Evolutionary conservation across 1,140 invertebrate species (phyloP), one percentile per base, ranked within the genome.

Genomic region (Atta cephalotes): DNA sequence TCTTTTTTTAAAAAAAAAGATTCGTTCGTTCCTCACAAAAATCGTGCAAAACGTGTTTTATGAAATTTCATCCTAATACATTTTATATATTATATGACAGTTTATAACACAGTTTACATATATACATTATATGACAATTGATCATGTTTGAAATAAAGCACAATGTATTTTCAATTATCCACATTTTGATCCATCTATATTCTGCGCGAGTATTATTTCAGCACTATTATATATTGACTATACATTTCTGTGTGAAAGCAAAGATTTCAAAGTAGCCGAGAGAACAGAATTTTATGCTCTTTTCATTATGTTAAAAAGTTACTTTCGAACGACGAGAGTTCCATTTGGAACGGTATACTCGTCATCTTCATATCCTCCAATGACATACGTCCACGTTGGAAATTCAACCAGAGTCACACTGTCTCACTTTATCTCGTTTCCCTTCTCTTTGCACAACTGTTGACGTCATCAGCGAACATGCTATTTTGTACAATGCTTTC

Each of bases 361-460:
- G 56, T 85, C 82, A 85, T 79, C 71, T 45, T 68, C 21, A 10
- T 58, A 25, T 85, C 62, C 49, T 66, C 74, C 74, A 79, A 85
- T 79, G 18, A 76, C 45, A 16, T 21, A 45, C 62, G 74, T 78
- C 82, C 82, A 85, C 74, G 74, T 85, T 85, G 72, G 60, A 79
- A 56, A 76, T 51, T 63, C 45, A 56, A 66, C 12, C 9, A 3
- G 12, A 65, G 25, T 31, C 53, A 14, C 35, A 21, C 35, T 49
- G n/a, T 79, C 21, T 78, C 49, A 72, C 14, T 70, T 51, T 51
- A 28, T 66, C 63, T 72, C n/a, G 3, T 12, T 60, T 25, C n/a
- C 53, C 60, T 25, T 78, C 60, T 85, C 49, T 70, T 10, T 21
- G 4, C 45, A 7, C 39, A 51, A 31, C 49, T 16, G 66, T 49